These are phyloP conservation scores for Tolmerus cingulatus DNA, from an alignment of 2,888 invertebrate genomes.

Conservation along the genomic window DNA sequence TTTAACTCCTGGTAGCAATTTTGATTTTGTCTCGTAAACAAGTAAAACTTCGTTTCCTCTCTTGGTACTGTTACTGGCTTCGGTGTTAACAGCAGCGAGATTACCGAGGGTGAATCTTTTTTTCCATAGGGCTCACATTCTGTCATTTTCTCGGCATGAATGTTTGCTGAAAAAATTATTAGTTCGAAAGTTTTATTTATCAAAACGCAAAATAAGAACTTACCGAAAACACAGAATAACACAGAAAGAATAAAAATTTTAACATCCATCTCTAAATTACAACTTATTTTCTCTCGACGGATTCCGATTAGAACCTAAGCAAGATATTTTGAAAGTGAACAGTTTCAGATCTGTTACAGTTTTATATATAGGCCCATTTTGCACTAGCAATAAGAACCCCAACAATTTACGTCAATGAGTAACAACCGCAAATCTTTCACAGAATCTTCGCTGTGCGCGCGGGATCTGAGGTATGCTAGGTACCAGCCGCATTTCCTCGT, in stretches of 20 bases:
- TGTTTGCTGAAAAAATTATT: background rate
- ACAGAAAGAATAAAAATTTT: background rate
- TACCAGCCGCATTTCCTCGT: background rate
- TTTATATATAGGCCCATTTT: background rate
- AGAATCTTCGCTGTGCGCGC: background rate
- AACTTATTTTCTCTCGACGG: background rate
- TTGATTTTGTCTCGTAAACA: background rate
- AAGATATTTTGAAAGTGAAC: background rate
- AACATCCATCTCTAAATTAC: background rate
- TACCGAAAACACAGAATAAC: background rate
- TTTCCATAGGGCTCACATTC: background rate
- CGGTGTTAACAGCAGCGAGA: background rate
- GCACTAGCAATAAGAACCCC: background rate
- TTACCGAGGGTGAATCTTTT: background rate
- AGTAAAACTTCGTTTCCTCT: slow-evolving; percentile 3
- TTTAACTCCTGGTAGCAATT: slow-evolving; percentile 2
- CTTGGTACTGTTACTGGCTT: background rate
- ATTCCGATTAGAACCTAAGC: background rate
- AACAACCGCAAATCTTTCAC: background rate
- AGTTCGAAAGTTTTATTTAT: background rate
- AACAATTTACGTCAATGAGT: background rate
- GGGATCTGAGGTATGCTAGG: background rate
- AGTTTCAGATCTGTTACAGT: background rate
- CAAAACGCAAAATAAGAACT: background rate
- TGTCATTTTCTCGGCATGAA: background rate